phyloP scores from a whole-genome alignment of 92 coral and sea anemone species.

The Paramuricea clavata region DNA sequence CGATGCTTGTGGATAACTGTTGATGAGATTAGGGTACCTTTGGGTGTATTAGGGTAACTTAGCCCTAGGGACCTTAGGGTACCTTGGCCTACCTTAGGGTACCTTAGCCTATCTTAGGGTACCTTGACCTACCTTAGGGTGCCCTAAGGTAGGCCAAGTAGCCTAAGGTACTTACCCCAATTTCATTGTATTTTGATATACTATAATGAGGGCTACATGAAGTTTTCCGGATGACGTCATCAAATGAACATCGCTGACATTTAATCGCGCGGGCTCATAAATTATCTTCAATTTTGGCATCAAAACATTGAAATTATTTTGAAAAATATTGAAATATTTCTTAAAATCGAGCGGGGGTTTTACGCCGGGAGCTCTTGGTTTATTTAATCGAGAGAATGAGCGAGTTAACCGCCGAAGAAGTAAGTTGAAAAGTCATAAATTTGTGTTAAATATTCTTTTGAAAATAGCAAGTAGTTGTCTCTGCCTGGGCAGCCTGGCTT shows the following conservation, averaged over 20 bases:
- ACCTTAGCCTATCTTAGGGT: no score
- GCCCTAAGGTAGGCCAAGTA: no score
- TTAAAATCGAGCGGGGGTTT: neutral
- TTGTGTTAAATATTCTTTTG: neutral
- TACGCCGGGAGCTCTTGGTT: neutral
- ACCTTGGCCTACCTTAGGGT: no score
- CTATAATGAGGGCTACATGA: no score
- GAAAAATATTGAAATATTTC: neutral
- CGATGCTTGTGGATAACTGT: neutral
- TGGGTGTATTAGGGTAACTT: no score
- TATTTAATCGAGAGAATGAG: neutral
- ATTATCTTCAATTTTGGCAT: neutral
- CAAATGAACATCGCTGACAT: neutral
- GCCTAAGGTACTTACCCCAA: no score
- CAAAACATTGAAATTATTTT: neutral
- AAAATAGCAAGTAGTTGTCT: neutral
- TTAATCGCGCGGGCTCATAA: neutral
- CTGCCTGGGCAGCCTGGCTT: neutral
- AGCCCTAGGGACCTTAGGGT: no score
- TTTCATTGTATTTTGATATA: no score
- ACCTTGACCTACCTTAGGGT: no score
- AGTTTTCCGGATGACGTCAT: neutral
- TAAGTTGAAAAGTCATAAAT: neutral
- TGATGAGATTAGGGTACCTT: no score
- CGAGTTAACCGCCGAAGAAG: conserved; percentile 47